These are phyloP conservation scores for Semnornis frantzii DNA, from an alignment of 2,113 vertebrate species.

Conservation along the genomic window DNA sequence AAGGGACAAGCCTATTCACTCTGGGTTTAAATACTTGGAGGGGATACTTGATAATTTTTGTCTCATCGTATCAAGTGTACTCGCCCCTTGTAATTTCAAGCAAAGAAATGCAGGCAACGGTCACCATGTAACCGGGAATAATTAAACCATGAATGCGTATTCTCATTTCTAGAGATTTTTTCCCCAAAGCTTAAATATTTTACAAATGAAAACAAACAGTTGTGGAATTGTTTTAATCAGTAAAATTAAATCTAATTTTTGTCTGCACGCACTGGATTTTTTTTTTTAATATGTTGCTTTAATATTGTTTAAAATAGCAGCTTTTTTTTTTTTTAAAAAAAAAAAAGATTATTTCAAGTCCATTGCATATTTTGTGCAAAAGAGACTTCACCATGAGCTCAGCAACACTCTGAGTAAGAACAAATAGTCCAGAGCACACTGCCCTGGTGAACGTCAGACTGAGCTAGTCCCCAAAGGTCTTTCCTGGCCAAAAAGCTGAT, in stretches of 20 bases:
- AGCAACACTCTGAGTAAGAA: background rate
- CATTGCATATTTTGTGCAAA: background rate
- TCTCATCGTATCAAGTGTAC: background rate
- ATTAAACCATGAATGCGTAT: slow-evolving; percentile 5
- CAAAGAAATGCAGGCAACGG: background rate
- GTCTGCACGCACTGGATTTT: background rate
- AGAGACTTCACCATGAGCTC: background rate
- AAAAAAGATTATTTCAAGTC: background rate
- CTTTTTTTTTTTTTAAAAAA: no score
- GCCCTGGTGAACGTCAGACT: background rate
- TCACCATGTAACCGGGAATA: background rate
- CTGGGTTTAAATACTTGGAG: background rate
- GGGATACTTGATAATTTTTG: background rate
- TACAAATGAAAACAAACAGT: background rate
- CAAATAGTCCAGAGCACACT: background rate
- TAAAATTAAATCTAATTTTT: background rate
- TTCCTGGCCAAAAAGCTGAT: background rate
- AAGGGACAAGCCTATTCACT: background rate
- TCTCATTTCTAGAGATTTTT: background rate
- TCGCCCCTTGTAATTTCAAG: background rate
- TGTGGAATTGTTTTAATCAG: background rate
- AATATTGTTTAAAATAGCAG: background rate
- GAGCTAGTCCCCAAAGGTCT: background rate
- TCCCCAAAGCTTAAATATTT: background rate
- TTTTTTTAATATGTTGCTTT: background rate